Percentiles rank a stretch among this genome's conserved stretches.
Evolutionary conservation across 2,888 invertebrate genomes (phyloP).

Genomic region (Drosophila pseudotalamancana): DNA sequence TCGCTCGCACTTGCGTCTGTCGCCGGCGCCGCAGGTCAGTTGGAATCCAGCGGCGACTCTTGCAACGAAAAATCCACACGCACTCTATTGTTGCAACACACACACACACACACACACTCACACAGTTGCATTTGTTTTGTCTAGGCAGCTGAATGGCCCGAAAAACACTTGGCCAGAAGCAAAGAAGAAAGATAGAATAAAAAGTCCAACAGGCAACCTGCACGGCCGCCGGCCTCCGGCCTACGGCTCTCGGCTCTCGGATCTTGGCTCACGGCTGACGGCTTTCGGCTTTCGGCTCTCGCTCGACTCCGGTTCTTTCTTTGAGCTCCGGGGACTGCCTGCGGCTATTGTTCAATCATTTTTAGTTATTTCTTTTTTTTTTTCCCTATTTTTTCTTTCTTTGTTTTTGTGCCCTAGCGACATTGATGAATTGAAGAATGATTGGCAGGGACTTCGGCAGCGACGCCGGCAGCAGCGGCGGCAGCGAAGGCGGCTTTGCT

Average conservation of each 20-base stretch:
- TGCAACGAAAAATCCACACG: constrained; percentile 65
- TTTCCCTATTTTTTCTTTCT: constrained; percentile 15
- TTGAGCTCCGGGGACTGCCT: constrained; percentile 39
- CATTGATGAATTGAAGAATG: constrained; percentile 80
- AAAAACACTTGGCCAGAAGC: constrained; percentile 41
- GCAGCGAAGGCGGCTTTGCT: constrained; percentile 8
- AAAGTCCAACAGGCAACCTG: constrained; percentile 43
- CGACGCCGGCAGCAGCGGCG: background rate
- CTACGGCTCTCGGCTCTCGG: no score
- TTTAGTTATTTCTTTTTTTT: constrained; percentile 19
- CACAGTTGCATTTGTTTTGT: background rate
- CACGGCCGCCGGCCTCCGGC: constrained; percentile 10
- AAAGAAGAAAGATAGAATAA: background rate
- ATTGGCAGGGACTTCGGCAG: constrained; percentile 57
- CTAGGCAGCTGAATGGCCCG: constrained; percentile 27
- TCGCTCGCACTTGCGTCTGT: constrained; percentile 38
- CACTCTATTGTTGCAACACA: constrained; percentile 34
- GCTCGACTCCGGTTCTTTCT: no score
- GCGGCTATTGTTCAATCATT: constrained; percentile 53
- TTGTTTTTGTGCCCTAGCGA: constrained; percentile 44
- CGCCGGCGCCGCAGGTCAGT: constrained; percentile 80
- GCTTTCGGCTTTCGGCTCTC: no score
- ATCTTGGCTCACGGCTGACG: no score
- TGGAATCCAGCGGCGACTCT: constrained; percentile 51
- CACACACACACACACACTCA: background rate